These are phyloP conservation scores for Zalophus californianus DNA, from an alignment of 2,797 vertebrate genomes.

Conservation along the genomic window DNA sequence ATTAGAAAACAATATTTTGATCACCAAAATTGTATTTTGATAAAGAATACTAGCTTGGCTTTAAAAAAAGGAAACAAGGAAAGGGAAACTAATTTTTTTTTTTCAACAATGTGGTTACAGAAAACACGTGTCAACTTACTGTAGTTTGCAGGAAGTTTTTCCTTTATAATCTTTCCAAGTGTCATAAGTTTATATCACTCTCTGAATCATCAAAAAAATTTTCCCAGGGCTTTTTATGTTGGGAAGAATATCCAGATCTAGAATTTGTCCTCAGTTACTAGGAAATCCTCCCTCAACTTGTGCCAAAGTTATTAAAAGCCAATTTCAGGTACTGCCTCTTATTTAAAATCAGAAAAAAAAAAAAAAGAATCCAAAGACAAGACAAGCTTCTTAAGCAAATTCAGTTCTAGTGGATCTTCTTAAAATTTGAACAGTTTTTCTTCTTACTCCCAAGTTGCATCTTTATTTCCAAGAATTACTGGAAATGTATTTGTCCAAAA, in stretches of 20 bases:
- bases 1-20: neutral
- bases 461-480: neutral
- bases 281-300: neutral
- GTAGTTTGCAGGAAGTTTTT: neutral
- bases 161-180: neutral
- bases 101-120: neutral
- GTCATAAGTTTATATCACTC: neutral
- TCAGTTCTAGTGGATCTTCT: neutral
- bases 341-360: neutral
- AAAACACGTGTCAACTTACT: slow-evolving; percentile 41
- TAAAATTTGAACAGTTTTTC: neutral
- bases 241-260: neutral
- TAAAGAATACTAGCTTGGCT: neutral
- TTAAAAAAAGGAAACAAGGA: slow-evolving; percentile 55
- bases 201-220: neutral
- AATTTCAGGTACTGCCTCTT: neutral
- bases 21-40: neutral
- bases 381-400: neutral
- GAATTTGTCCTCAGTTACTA: neutral
- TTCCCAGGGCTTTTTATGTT: neutral
- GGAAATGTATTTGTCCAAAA: neutral
- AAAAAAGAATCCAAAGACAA: neutral
- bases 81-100: slow-evolving; percentile 62
- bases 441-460: neutral
- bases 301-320: neutral